Base-by-base conservation (phyloP, 1,140 invertebrate species). In the Parasteatoda tepidariorum region DNA sequence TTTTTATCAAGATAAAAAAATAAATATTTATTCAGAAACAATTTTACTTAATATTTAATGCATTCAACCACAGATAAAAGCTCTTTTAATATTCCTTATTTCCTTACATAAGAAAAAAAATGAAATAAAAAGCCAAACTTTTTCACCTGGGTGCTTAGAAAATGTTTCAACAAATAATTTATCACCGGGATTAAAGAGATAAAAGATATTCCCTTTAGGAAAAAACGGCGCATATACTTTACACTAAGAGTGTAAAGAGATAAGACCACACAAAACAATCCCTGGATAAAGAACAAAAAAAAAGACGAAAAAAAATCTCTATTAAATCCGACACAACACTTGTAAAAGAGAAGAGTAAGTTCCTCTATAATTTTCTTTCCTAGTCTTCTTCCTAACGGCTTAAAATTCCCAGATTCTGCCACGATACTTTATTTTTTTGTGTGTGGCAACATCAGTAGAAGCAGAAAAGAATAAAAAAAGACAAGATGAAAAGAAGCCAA, bases 181-280 rank as follows among this genome's bases (percentile, higher is more conserved):
- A 74, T 74, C 71, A 59, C 24, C 54, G 30, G 71, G 71, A 74
- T 74, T 74, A 74, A 38, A 59, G 31, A 34, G 54, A 59, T 74
- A 59, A 74, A 57, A 30, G 55, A n/a, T 7, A 59, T 34, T 74
- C 54, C 71, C 71, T 13, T 28, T 6, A 33, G 71, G 71, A 55
- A 74, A 59, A 57, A 57, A 34, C 55, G 22, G 11, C 26, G n/a
- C 26, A 26, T 15, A n/a, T n/a, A n/a, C n/a, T n/a, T n/a, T n/a
- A n/a, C 38, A 13, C 18, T 48, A 18, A 18, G 9, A 48, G 38
- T 48, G 38, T 18, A 48, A 48, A 48, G 38, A 13, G 38, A 48
- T 48, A 48, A 48, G 9, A 48, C 9, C 18, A 18, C 18, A 48
- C 9, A 48, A 48, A 9, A 48, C 38, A 48, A 48, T 48, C 38